Conservation (phyloP, 2,113 vertebrate genomes). For the Cromileptes altivelis region DNA sequence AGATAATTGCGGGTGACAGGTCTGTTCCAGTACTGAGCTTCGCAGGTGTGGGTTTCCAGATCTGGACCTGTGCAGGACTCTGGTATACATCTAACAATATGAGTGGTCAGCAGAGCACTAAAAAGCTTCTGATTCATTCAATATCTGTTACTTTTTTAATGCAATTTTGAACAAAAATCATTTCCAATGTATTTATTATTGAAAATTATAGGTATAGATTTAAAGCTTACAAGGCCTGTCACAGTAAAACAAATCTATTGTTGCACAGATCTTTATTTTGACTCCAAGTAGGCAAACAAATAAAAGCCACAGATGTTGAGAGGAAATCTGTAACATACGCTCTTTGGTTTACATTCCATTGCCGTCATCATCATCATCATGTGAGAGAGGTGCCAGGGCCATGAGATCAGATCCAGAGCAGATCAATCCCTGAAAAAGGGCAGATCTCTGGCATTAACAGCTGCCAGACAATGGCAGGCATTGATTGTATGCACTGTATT, state of each 20-base stretch:
- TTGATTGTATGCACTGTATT: constrained; percentile 51
- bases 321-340: constrained; percentile 9
- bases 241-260: not conserved
- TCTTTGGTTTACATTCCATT: constrained; percentile 34
- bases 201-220: not conserved
- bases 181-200: not conserved
- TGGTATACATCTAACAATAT: not conserved
- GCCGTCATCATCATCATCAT: constrained; percentile 10
- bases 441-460: constrained; percentile 31
- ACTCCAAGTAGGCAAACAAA: not conserved
- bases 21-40: too few relatives aligned
- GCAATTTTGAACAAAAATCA: not conserved
- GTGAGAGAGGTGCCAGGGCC: constrained; percentile 14
- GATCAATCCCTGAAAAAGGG: constrained; percentile 65
- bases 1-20: too few relatives aligned
- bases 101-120: not conserved
- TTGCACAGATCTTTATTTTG: constrained; percentile 3
- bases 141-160: not conserved
- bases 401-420: constrained; percentile 30
- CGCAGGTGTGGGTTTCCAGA: too few relatives aligned
- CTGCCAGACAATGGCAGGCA: constrained; percentile 41
- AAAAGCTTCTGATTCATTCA: not conserved
- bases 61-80: too few relatives aligned
- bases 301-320: not conserved
- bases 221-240: not conserved